These are phyloP conservation scores for Lethrus apterus DNA, from an alignment of 1,140 invertebrate genomes.

Conservation along the genomic window DNA sequence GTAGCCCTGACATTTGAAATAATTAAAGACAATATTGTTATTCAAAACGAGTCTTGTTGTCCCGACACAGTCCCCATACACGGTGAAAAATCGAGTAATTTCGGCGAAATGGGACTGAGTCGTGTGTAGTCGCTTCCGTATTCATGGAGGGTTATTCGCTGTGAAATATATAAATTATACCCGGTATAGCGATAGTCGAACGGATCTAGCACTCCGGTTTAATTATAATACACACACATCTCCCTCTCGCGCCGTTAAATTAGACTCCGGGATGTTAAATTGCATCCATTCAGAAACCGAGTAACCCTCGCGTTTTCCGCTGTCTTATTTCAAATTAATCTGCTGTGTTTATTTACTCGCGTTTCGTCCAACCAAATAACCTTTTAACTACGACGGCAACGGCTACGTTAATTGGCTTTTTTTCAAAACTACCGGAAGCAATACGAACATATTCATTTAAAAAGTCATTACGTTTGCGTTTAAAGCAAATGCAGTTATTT, in stretches of 20 bases:
- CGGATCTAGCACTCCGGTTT: conserved; percentile 4
- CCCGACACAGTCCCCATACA: conserved; percentile 3
- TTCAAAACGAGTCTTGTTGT: conserved; percentile 1
- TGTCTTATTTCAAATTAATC: conserved; percentile 14
- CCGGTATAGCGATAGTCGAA: conserved; percentile 9
- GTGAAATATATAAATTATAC: conserved; percentile 11
- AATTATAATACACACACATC: conserved; percentile 14
- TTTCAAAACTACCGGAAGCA: conserved; percentile 2
- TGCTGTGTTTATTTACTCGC: conserved; percentile 4
- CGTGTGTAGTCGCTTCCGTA: conserved; percentile 7
- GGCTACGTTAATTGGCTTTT: conserved; percentile 9
- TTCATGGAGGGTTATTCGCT: conserved; percentile 12
- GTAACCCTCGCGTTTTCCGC: conserved; percentile 12
- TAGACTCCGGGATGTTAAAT: conserved; percentile 13
- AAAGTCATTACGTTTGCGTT: too few relatives aligned
- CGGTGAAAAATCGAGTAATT: conserved; percentile 12
- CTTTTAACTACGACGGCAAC: conserved; percentile 9
- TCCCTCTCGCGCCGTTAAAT: conserved; percentile 12
- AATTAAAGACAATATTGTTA: conserved; percentile 13
- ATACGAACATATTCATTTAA: conserved; percentile 9
- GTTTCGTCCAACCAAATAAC: conserved; percentile 4
- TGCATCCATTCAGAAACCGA: conserved; percentile 12
- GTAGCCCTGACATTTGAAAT: conserved; percentile 13
- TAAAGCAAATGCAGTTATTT: too few relatives aligned
- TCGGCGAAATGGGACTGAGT: conserved; percentile 8